These are phyloP conservation scores for Dolichoris vasculosae DNA, from an alignment of 1,140 invertebrate species.

Conservation along the genomic window DNA sequence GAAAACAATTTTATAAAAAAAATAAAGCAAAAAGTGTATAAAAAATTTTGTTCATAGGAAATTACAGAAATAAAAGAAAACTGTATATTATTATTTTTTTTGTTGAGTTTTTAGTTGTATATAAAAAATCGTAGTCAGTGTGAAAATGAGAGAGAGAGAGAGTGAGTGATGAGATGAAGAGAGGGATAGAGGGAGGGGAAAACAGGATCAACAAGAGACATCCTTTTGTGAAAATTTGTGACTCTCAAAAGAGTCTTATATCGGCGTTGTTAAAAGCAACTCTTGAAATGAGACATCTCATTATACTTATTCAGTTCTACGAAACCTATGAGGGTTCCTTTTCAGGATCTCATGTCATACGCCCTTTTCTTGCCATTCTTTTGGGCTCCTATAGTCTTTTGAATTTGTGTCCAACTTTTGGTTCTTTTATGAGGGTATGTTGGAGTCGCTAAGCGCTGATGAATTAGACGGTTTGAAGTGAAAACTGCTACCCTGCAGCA, in stretches of 20 bases:
- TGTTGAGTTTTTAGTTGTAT: slow-evolving; percentile 6
- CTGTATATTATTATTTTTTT: not conserved
- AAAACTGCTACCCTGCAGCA: slow-evolving; percentile 8
- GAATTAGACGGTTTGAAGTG: slow-evolving; percentile 11
- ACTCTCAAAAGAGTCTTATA: not conserved
- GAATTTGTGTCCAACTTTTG: not conserved
- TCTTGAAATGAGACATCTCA: slow-evolving; percentile 48
- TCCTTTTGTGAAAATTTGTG: slow-evolving; percentile 37
- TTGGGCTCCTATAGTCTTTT: not conserved
- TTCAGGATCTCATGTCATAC: slow-evolving; percentile 18
- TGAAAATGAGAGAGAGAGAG: slow-evolving; percentile 11
- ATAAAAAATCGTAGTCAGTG: not conserved
- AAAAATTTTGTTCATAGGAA: not conserved
- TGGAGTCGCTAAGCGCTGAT: not conserved
- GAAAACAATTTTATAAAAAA: not conserved
- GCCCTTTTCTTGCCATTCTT: slow-evolving; percentile 28
- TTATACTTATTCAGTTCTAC: slow-evolving; percentile 43
- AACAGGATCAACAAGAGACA: slow-evolving; percentile 13
- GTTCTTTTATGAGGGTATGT: not conserved
- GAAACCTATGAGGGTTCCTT: slow-evolving; percentile 19
- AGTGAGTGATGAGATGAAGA: not conserved
- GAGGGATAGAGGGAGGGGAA: not conserved
- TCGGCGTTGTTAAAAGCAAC: not conserved
- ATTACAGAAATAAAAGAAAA: not conserved
- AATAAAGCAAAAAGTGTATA: no score